These are phyloP conservation scores for Axis porcinus DNA, from an alignment of 2,113 vertebrate genomes.

Conservation along the genomic window DNA sequence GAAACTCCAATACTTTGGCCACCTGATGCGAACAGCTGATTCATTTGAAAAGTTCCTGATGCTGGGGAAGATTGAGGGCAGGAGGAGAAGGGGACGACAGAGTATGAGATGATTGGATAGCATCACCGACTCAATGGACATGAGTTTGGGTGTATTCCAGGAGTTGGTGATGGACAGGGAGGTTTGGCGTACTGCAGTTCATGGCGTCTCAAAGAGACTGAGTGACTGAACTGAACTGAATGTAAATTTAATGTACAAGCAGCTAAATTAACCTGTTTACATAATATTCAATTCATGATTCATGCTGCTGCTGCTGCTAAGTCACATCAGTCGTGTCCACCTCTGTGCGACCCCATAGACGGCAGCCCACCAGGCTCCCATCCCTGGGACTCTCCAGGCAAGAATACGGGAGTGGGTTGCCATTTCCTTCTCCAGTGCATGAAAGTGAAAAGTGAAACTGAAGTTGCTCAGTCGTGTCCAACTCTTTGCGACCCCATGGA, in stretches of 20 bases:
- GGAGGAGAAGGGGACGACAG: neutral
- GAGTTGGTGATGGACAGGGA: neutral
- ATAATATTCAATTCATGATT: neutral
- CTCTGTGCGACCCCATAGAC: too few relatives aligned
- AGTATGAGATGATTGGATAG: neutral
- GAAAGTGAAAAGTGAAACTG: too few relatives aligned
- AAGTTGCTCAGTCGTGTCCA: too few relatives aligned
- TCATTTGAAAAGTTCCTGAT: neutral
- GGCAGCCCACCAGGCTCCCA: too few relatives aligned
- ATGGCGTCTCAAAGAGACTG: neutral
- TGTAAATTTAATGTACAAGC: neutral
- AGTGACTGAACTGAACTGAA: neutral
- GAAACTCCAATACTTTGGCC: neutral
- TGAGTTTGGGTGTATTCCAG: neutral
- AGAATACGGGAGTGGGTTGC: too few relatives aligned
- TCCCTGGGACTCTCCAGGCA: too few relatives aligned
- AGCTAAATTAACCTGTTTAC: neutral
- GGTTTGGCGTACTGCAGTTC: rapidly evolving
- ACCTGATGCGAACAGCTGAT: rapidly evolving
- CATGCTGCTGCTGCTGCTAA: too few relatives aligned
- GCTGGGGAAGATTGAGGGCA: neutral
- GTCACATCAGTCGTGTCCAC: too few relatives aligned
- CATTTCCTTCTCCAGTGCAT: too few relatives aligned
- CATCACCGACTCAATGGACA: neutral
- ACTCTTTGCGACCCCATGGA: too few relatives aligned